Percentiles rank a stretch among this genome's conserved stretches.
Evolutionary conservation across 1,140 invertebrate genomes (phyloP).

Genomic region (Hirudo medicinalis): DNA sequence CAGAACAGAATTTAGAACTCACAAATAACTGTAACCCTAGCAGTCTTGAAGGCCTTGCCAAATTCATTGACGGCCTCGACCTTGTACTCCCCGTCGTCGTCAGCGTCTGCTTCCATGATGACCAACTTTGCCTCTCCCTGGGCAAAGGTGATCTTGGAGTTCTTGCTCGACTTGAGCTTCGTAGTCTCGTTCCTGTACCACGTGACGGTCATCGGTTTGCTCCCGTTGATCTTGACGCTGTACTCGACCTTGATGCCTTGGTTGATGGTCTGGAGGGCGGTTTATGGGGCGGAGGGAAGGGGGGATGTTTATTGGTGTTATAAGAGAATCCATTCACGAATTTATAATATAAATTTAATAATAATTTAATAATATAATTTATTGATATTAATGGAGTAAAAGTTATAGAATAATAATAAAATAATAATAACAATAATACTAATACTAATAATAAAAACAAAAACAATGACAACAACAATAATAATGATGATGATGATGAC

Average conservation of each 20-base stretch:
- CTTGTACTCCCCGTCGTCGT: slow-evolving; percentile 81
- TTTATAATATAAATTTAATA: neutral
- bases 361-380: too few species aligned
- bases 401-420: too few species aligned
- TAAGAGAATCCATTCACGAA: neutral
- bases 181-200: slow-evolving; percentile 35
- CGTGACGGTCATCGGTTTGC: slow-evolving; percentile 32
- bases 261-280: slow-evolving; percentile 28
- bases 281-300: neutral
- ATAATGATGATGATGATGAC: too few species aligned
- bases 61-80: slow-evolving; percentile 76
- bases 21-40: slow-evolving; percentile 36
- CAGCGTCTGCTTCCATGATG: slow-evolving; percentile 83
- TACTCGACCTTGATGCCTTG: slow-evolving; percentile 35
- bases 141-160: slow-evolving; percentile 10
- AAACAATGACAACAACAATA: too few species aligned
- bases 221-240: slow-evolving; percentile 36
- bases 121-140: slow-evolving; percentile 49
- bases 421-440: too few species aligned
- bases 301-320: neutral
- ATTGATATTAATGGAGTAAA: neutral
- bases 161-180: slow-evolving; percentile 24
- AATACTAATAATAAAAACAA: too few species aligned
- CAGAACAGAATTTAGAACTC: slow-evolving; percentile 1
- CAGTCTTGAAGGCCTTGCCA: slow-evolving; percentile 54